Evolutionary conservation across 2,797 vertebrate genomes (phyloP).

Genomic region (Arnoldichthys spilopterus): DNA sequence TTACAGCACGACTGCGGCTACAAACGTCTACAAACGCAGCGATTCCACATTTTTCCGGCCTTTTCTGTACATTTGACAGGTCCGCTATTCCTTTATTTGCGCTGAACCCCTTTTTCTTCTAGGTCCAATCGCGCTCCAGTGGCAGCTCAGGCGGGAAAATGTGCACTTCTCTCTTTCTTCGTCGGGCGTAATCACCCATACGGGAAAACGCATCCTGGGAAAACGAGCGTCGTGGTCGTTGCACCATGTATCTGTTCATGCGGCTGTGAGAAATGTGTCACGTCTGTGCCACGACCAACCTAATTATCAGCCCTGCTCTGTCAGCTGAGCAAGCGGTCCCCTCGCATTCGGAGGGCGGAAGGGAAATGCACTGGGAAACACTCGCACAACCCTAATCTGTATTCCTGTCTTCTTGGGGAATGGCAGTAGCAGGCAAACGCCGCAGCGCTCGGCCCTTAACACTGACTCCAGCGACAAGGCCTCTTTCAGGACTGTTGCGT

Average conservation of each 20-base stretch:
- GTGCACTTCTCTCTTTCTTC: neutral
- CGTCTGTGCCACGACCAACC: slow-evolving; percentile 70
- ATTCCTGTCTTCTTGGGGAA: neutral
- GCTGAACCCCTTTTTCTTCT: neutral
- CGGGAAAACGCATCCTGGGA: neutral
- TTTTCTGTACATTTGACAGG: neutral
- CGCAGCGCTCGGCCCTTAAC: neutral
- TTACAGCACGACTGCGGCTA: neutral
- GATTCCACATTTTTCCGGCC: neutral
- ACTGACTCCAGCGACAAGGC: neutral
- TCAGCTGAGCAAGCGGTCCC: slow-evolving; percentile 68
- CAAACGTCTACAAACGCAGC: neutral
- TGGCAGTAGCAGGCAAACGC: too few species aligned
- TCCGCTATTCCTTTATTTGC: neutral
- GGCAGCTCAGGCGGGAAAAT: neutral
- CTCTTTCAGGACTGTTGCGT: neutral
- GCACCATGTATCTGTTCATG: neutral
- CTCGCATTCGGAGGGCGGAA: slow-evolving; percentile 68
- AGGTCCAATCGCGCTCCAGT: neutral
- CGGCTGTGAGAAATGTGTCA: slow-evolving; percentile 68
- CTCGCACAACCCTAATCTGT: slow-evolving; percentile 6
- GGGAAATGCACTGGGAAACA: slow-evolving; percentile 33
- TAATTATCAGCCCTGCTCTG: slow-evolving; percentile 75
- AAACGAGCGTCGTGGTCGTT: neutral
- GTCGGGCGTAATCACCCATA: neutral